Evolutionary conservation across 2,113 vertebrate species (phyloP).

Genomic region (Lepus timidus): DNA sequence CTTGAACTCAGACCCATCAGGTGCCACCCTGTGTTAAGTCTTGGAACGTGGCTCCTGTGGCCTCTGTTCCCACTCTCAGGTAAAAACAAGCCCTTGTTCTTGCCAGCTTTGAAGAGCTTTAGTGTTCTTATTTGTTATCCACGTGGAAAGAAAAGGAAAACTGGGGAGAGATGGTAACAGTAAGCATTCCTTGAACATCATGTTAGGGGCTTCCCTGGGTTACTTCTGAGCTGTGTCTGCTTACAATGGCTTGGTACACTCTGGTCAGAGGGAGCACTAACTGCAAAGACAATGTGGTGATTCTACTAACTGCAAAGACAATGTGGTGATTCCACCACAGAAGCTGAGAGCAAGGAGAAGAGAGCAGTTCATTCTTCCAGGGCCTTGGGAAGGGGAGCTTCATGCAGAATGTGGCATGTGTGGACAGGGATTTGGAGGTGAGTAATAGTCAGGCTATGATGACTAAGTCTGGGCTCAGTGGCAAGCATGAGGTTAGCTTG

Average conservation of each 20-base stretch:
- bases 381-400: not conserved
- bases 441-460: not conserved
- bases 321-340: not conserved
- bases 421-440: not conserved
- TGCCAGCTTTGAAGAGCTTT: not conserved
- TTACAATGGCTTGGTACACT: not conserved
- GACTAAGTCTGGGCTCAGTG: no score
- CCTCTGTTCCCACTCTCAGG: not conserved
- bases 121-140: not conserved
- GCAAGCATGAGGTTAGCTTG: not conserved
- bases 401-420: rapidly evolving
- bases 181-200: not conserved
- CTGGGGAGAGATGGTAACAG: not conserved
- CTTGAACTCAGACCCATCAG: not conserved
- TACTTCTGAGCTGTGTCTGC: not conserved
- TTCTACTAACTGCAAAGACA: no score
- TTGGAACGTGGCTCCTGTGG: rapidly evolving
- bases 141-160: not conserved
- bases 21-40: no score
- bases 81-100: not conserved
- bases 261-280: not conserved
- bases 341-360: not conserved
- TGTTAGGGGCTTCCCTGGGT: no score
- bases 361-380: rapidly evolving
- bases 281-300: no score